These are phyloP conservation scores for Lepidurus arcticus DNA, from an alignment of 1,140 invertebrate genomes.

Conservation along the genomic window DNA sequence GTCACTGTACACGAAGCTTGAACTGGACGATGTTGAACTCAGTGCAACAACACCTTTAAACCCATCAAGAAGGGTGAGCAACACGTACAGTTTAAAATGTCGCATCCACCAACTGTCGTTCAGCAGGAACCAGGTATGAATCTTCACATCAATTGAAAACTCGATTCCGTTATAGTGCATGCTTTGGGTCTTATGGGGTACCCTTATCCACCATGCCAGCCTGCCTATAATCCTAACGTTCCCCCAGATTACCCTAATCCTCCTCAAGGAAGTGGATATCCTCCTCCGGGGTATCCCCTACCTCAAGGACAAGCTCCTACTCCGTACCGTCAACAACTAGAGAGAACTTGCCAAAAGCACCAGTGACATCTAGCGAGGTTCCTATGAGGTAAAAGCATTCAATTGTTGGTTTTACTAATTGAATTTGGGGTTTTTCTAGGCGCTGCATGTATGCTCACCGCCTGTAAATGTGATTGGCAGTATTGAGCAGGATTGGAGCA, in stretches of 20 bases:
- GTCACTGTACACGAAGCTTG: no score
- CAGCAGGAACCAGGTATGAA: not conserved
- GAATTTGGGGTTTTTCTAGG: slow-evolving; percentile 43
- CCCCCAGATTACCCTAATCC: not conserved
- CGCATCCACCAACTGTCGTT: not conserved
- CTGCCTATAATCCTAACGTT: no score
- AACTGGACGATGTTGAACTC: no score
- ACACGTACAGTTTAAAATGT: not conserved
- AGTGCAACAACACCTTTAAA: no score
- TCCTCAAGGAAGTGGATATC: not conserved
- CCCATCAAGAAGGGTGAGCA: no score
- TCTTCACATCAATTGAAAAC: not conserved
- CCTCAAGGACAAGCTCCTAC: not conserved
- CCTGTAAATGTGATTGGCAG: slow-evolving; percentile 66
- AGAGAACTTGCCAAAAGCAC: not conserved
- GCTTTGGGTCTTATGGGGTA: not conserved
- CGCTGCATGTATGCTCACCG: slow-evolving; percentile 64
- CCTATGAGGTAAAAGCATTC: not conserved
- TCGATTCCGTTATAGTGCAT: not conserved
- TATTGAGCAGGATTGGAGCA: slow-evolving; percentile 77
- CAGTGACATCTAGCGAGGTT: not conserved
- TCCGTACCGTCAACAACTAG: not conserved
- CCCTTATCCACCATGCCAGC: not conserved
- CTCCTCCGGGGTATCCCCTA: not conserved
- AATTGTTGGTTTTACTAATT: not conserved